Percentiles rank a stretch among this genome's conserved stretches.
phyloP scores from a whole-genome alignment of 1,140 invertebrate species.

The Orius insidiosus region DNA sequence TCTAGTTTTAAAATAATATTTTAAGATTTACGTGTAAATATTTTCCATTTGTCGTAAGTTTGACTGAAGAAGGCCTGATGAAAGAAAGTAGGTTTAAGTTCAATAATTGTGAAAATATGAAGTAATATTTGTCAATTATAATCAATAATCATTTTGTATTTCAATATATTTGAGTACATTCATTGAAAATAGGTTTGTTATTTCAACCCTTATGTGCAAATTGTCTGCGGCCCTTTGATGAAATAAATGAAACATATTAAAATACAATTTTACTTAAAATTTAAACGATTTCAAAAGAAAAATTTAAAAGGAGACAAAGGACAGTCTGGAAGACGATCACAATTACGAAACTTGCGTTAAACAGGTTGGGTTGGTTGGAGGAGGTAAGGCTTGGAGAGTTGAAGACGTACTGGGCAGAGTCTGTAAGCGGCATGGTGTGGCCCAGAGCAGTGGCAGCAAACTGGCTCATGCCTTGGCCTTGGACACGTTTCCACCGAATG shows the following conservation, averaged over 20 bases:
- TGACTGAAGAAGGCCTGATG: too few relatives aligned
- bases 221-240: too few relatives aligned
- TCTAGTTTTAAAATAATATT: too few relatives aligned
- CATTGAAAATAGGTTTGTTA: too few relatives aligned
- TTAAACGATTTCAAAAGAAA: slow-evolving; percentile 11
- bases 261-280: slow-evolving; percentile 4
- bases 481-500: slow-evolving; percentile 32
- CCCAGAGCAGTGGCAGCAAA: slow-evolving; percentile 34
- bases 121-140: too few relatives aligned
- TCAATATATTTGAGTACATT: too few relatives aligned
- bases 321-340: neutral
- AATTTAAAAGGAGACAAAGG: neutral
- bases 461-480: slow-evolving; percentile 29
- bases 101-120: too few relatives aligned
- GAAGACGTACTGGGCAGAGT: slow-evolving; percentile 33
- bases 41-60: too few relatives aligned
- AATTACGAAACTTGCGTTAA: neutral
- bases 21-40: too few relatives aligned
- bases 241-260: neutral
- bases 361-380: slow-evolving; percentile 16
- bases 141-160: too few relatives aligned
- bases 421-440: slow-evolving; percentile 34
- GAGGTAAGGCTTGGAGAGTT: slow-evolving; percentile 29
- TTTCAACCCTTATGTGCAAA: too few relatives aligned
- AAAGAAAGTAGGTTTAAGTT: too few relatives aligned